phyloP scores from a whole-genome alignment of 1,140 invertebrate species.

The Anastrepha obliqua region DNA sequence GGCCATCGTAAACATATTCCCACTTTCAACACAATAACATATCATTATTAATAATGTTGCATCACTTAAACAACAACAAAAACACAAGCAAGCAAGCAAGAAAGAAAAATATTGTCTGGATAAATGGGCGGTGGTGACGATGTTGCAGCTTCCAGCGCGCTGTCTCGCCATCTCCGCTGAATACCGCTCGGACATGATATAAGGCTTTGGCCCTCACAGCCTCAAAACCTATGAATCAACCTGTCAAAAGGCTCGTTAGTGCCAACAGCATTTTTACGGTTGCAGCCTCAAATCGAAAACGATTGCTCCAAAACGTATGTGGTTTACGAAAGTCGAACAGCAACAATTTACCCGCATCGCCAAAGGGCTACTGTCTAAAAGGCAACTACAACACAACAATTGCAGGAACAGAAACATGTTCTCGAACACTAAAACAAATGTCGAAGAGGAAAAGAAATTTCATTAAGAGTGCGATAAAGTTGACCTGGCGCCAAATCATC shows the following conservation, averaged over 20 bases:
- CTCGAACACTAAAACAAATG: constrained; percentile 54
- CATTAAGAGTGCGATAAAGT: constrained; percentile 55
- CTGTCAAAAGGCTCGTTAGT: constrained; percentile 74
- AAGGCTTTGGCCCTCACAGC: background rate
- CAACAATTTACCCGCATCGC: constrained; percentile 40
- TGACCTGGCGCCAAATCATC: constrained; percentile 58
- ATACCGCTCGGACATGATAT: too few species aligned
- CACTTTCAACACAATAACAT: too few species aligned
- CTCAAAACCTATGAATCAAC: constrained; percentile 68
- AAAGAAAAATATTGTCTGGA: background rate
- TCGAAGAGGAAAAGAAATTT: constrained; percentile 56
- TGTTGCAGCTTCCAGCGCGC: constrained; percentile 21
- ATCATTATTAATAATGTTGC: too few species aligned
- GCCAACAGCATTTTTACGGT: constrained; percentile 70
- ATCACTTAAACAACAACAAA: too few species aligned
- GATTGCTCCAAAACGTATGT: constrained; percentile 56
- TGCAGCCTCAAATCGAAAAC: constrained; percentile 59
- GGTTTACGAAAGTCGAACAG: constrained; percentile 33
- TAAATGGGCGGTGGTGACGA: constrained; percentile 12
- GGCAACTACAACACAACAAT: constrained; percentile 7
- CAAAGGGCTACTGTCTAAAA: constrained; percentile 49
- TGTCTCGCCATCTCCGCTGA: constrained; percentile 8
- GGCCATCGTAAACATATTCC: too few species aligned
- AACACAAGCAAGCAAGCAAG: too few species aligned
- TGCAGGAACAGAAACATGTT: constrained; percentile 18